phyloP scores from a whole-genome alignment of 2,797 vertebrate genomes.

The Galago senegalensis region DNA sequence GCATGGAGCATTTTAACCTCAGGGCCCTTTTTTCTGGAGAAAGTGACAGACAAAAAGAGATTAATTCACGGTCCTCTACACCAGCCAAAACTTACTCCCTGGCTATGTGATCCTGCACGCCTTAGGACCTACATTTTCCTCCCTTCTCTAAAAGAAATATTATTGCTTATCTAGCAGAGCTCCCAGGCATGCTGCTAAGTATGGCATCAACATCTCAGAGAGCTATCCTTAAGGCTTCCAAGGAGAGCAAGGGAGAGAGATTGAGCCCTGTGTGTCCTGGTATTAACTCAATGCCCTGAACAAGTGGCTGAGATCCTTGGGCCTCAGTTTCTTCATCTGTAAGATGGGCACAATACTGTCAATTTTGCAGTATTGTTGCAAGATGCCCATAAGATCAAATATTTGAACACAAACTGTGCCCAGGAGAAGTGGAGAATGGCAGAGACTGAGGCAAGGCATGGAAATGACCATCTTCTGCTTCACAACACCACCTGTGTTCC shows the following conservation, averaged over 20 bases:
- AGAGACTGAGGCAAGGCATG: background rate
- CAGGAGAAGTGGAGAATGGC: background rate
- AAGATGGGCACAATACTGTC: background rate
- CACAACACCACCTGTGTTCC: background rate
- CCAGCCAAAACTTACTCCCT: background rate
- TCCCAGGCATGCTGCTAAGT: background rate
- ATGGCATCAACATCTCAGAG: background rate
- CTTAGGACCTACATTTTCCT: background rate
- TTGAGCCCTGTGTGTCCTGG: background rate
- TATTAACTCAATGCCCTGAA: background rate
- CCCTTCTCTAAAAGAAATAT: background rate
- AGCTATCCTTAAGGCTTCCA: background rate
- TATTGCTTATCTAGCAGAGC: background rate
- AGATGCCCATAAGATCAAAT: background rate
- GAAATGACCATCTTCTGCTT: background rate
- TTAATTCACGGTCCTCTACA: rapidly evolving
- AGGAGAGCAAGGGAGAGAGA: background rate
- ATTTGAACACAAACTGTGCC: background rate
- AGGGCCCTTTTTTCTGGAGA: background rate
- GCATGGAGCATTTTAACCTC: background rate
- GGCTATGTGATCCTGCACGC: background rate
- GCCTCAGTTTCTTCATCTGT: background rate
- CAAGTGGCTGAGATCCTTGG: background rate
- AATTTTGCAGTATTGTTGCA: background rate
- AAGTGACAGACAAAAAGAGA: background rate